phyloP scores from a whole-genome alignment of 2,113 vertebrate genomes.

The Alosa alosa region DNA sequence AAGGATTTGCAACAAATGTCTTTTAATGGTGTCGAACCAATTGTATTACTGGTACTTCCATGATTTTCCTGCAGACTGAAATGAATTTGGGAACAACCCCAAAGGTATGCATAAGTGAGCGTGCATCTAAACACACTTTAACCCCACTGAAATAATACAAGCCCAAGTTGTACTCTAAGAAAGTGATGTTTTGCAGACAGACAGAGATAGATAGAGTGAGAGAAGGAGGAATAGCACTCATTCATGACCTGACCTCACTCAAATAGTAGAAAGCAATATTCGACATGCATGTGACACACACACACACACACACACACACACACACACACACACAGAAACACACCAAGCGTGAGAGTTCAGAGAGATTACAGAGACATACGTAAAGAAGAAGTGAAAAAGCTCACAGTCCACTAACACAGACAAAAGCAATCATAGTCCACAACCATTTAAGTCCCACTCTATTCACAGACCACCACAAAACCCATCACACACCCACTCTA shows the following conservation, averaged over 20 bases:
- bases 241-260: no score
- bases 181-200: not conserved
- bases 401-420: not conserved
- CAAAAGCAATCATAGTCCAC: not conserved
- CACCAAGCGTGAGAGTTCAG: not conserved
- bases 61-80: no score
- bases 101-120: no score
- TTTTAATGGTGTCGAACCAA: no score
- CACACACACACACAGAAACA: slow-evolving; percentile 35
- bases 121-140: no score
- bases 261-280: not conserved
- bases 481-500: not conserved
- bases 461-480: not conserved
- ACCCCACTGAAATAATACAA: no score
- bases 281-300: not conserved
- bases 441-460: not conserved
- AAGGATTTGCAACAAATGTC: no score
- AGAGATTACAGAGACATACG: no score
- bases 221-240: not conserved
- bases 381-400: no score
- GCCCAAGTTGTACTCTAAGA: no score
- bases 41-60: no score
- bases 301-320: slow-evolving; percentile 33
- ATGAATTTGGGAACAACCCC: no score
- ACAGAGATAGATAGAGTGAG: not conserved